Percentiles rank a stretch among this genome's conserved stretches.
phyloP scores from a whole-genome alignment of 2,113 vertebrate species.

The Tapirus terrestris region DNA sequence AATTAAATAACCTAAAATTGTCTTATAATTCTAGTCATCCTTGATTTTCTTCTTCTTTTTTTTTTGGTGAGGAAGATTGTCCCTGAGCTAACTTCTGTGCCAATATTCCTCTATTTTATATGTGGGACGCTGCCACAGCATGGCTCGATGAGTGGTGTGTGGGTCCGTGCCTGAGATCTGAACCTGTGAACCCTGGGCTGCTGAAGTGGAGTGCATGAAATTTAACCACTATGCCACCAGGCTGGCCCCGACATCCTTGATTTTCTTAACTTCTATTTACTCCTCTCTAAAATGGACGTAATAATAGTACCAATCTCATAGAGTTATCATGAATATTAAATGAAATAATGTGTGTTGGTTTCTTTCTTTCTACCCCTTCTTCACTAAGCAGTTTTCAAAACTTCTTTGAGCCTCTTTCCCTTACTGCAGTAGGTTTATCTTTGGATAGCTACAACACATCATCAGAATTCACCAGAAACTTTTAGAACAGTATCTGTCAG shows the following conservation, averaged over 20 bases:
- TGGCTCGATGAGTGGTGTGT: too few species aligned
- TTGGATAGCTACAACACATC: conserved; percentile 7
- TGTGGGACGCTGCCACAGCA: too few species aligned
- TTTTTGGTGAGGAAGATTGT: too few species aligned
- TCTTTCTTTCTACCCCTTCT: background rate
- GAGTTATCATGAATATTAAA: conserved; percentile 1
- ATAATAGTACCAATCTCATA: background rate
- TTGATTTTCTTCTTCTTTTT: background rate
- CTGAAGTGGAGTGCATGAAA: too few species aligned
- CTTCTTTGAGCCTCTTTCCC: background rate
- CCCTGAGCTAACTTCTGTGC: too few species aligned
- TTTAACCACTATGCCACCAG: too few species aligned
- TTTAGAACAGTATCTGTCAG: background rate
- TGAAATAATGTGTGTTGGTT: background rate
- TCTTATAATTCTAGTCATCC: background rate
- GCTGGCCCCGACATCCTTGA: background rate
- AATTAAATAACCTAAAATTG: background rate
- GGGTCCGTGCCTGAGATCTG: too few species aligned
- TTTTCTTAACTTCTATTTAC: background rate
- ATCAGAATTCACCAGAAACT: background rate
- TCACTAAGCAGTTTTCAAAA: conserved; percentile 6
- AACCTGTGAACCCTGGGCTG: too few species aligned
- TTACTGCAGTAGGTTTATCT: background rate
- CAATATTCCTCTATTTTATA: too few species aligned
- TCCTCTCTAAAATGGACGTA: background rate